These are phyloP conservation scores for Chionis minor DNA, from an alignment of 2,113 vertebrate species.

Conservation along the genomic window DNA sequence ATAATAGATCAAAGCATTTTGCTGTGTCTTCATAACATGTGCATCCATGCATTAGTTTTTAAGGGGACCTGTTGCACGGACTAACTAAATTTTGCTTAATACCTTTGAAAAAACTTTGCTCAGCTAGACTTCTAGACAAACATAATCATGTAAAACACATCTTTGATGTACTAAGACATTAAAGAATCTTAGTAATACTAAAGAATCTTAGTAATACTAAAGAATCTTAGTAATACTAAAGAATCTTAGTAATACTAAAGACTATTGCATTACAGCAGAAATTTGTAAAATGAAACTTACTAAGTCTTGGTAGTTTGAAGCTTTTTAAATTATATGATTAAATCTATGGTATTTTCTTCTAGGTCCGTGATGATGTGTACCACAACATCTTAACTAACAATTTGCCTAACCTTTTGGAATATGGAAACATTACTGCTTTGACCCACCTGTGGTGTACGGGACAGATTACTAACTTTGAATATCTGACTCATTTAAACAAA, in stretches of 20 bases:
- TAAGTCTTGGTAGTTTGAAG: not conserved
- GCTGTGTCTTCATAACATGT: not conserved
- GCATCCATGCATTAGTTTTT: not conserved
- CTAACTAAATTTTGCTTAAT: not conserved
- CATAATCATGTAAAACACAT: not conserved
- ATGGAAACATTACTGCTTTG: conserved; percentile 94
- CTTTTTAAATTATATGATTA: not conserved
- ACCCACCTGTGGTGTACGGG: conserved; percentile 96
- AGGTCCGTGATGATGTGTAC: conserved; percentile 96
- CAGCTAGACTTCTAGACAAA: not conserved
- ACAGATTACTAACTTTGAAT: conserved; percentile 98
- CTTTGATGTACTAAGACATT: not conserved
- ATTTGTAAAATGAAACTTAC: not conserved
- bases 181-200: not conserved
- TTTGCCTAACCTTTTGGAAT: conserved; percentile 95
- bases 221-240: too few relatives aligned
- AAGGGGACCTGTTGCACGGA: not conserved
- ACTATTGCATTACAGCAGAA: not conserved
- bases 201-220: not conserved
- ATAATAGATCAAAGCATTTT: not conserved
- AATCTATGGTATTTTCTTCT: not conserved
- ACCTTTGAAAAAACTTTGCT: not conserved
- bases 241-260: not conserved
- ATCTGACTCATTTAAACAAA: conserved; percentile 98
- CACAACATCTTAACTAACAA: conserved; percentile 94